A percentile compares a stretch with the other conserved stretches of the same genome.
Evolutionary conservation across 92 coral and sea anemone species (phyloP).

Genomic region (Pocillopora grandis): DNA sequence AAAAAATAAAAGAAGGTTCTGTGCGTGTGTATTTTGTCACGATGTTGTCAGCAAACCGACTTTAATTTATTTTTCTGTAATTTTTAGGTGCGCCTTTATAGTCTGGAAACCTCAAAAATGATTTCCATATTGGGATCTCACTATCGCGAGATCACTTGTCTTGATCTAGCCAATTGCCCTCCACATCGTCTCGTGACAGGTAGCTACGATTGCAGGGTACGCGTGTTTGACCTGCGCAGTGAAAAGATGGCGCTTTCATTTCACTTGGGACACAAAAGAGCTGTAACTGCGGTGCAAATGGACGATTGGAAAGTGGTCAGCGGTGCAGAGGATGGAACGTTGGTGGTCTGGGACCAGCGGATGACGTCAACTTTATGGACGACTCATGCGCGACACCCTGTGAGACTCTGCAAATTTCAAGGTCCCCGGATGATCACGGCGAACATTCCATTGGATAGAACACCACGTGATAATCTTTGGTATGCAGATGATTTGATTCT

Average conservation of each 20-base stretch:
- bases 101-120: slow-evolving; percentile 63
- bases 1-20: not conserved
- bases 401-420: slow-evolving; percentile 75
- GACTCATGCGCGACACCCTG: slow-evolving; percentile 91
- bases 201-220: slow-evolving; percentile 83
- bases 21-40: not conserved
- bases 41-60: too few species aligned
- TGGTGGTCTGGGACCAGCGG: slow-evolving; percentile 92
- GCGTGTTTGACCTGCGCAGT: slow-evolving; percentile 87
- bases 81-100: slow-evolving; percentile 83
- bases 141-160: slow-evolving; percentile 87
- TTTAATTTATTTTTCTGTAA: not conserved
- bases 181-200: slow-evolving; percentile 79
- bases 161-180: slow-evolving; percentile 72
- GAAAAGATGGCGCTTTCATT: slow-evolving; percentile 58
- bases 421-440: slow-evolving; percentile 71
- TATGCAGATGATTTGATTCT: slow-evolving; percentile 92
- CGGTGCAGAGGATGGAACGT: slow-evolving; percentile 89
- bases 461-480: slow-evolving; percentile 76
- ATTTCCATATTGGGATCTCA: slow-evolving; percentile 75
- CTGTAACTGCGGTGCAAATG: slow-evolving; percentile 90
- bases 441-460: slow-evolving; percentile 77
- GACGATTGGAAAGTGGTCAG: slow-evolving; percentile 94
- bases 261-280: slow-evolving; percentile 77
- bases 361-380: slow-evolving; percentile 86